phyloP scores from a whole-genome alignment of 2,888 invertebrate genomes.

The Chloroclystis v-ata region DNA sequence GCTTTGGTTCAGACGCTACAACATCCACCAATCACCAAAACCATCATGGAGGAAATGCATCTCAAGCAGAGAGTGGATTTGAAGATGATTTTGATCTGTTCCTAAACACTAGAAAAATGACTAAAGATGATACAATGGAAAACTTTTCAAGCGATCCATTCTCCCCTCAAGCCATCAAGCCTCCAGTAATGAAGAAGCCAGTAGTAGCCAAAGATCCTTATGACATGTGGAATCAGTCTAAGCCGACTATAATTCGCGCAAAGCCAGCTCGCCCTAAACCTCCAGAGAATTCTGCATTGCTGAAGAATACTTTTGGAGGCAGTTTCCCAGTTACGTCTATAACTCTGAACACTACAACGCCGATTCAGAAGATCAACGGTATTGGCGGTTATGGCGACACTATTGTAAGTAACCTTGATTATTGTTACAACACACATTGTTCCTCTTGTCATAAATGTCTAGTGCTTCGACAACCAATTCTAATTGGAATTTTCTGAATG shows the following conservation, averaged over 20 bases:
- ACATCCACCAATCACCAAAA: conserved; percentile 75
- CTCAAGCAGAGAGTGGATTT: conserved; percentile 87
- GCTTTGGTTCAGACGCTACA: conserved; percentile 86
- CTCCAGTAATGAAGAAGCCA: conserved; percentile 69
- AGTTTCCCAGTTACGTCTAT: conserved; percentile 52
- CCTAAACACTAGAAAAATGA: conserved; percentile 63
- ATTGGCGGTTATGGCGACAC: conserved; percentile 47
- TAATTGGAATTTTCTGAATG: neutral
- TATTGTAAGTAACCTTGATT: conserved; percentile 54
- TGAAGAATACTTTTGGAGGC: conserved; percentile 60
- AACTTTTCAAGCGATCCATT: conserved; percentile 79
- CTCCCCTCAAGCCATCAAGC: conserved; percentile 71
- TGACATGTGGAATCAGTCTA: conserved; percentile 71
- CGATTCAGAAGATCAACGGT: conserved; percentile 62
- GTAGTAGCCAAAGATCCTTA: conserved; percentile 81
- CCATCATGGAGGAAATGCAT: conserved; percentile 80
- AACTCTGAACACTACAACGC: conserved; percentile 64
- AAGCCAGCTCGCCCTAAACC: conserved; percentile 79
- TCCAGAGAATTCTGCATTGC: conserved; percentile 66
- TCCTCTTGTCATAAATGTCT: too few relatives aligned
- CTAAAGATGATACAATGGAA: conserved; percentile 66
- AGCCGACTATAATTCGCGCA: conserved; percentile 87
- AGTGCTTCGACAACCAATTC: conserved; percentile 2
- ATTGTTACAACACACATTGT: too few relatives aligned
- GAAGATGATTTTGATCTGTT: conserved; percentile 89